Evolutionary conservation across 35 echinoderm and acorn worm genomes (phyloP), one percentile per base, ranked within the genome.

Genomic region (Holothuria glaberrima): DNA sequence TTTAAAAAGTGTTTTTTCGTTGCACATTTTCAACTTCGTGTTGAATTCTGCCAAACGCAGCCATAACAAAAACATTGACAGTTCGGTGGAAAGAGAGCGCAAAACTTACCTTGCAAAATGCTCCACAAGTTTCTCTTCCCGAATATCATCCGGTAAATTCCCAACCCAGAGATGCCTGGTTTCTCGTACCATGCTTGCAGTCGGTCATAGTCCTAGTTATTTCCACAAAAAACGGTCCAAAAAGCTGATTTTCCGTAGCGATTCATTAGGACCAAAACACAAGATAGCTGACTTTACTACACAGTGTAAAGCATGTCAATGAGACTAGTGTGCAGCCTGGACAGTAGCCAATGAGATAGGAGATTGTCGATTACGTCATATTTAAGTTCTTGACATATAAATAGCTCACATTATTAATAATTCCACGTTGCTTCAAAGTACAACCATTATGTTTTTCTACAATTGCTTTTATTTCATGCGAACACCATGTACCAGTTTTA

Each of bases 141-240:
- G 96, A 86, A 98, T 98, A 94, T 98, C 94, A 90, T 98, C 96
- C 93, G 96, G 96, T 92, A 98, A 90, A 91, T 99, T 95, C 91
- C 93, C 93, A 80, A 99, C 97, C 93, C 97, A 99, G 83, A 99
- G 92, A 88, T 98, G 96, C 86, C 96, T 98, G 86, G 96, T 98
- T 92, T 98, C 96, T 67, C 96, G 96, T 91, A 94, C 93, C 96
- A 98, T 98, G 92, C 92, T 94, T 87, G 95, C 92, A 86, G 92
- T 97, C 86, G 92, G 92, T 97, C 89, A 97, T 91, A 97, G 85
- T 97, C 92, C 95, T 81, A 81, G 76, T 94, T 84, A 84, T 61
- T 61, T 84, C 80, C 80, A 84, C 80, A 63, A 84, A 84, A 84
- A 84, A 84, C 68, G 86, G 86, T 88, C 86, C 35, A 71, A 72